A percentile compares a stretch with the other conserved stretches of the same genome.
Evolutionary conservation across 2,888 invertebrate genomes (phyloP).

Genomic region (Dichetophora obliterata): DNA sequence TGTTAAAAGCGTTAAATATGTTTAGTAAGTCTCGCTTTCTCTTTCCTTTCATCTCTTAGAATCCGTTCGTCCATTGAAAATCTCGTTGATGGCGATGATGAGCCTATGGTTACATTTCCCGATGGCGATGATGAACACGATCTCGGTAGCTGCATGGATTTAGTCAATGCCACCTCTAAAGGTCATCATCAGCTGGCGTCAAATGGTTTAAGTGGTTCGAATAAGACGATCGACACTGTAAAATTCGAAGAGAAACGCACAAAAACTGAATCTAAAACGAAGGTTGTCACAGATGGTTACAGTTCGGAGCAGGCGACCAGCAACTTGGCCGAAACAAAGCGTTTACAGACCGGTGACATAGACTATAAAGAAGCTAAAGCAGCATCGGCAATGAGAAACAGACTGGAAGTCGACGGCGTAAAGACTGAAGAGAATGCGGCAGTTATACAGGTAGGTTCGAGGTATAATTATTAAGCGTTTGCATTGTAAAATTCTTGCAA

Average conservation of each 20-base stretch:
- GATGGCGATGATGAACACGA: constrained; percentile 79
- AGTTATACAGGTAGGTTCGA: constrained; percentile 78
- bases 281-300: constrained; percentile 85
- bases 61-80: constrained; percentile 83
- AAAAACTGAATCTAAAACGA: constrained; percentile 82
- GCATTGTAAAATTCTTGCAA: neutral
- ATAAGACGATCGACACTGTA: constrained; percentile 74
- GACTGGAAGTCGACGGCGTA: constrained; percentile 86
- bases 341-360: constrained; percentile 84
- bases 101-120: constrained; percentile 85
- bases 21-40: neutral
- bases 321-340: constrained; percentile 79
- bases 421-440: constrained; percentile 89
- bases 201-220: constrained; percentile 63
- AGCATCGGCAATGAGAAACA: constrained; percentile 82
- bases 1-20: neutral
- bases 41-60: constrained; percentile 62
- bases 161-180: constrained; percentile 68
- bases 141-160: constrained; percentile 61
- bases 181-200: constrained; percentile 67
- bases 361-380: constrained; percentile 85
- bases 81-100: constrained; percentile 77
- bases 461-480: too few species aligned
- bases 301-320: constrained; percentile 82
- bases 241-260: constrained; percentile 88